A percentile compares a stretch with the other conserved stretches of the same genome.
These are phyloP conservation scores for Lamellibrachia satsuma DNA, from an alignment of 2,888 invertebrate genomes.

Conservation along the genomic window DNA sequence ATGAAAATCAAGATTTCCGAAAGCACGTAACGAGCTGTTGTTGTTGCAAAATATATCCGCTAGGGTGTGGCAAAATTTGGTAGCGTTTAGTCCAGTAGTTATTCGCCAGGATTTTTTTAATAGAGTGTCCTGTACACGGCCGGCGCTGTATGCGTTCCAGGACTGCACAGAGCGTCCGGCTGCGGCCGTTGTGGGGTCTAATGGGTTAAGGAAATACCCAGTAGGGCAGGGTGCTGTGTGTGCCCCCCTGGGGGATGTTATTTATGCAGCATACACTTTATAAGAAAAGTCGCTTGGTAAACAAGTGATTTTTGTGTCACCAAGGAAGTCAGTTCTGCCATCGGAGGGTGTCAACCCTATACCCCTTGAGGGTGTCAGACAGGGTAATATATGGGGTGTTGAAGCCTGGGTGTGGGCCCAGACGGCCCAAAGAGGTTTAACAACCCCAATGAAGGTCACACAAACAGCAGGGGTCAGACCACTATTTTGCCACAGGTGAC, in stretches of 20 bases:
- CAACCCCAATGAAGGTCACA: neutral
- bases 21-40: too few species aligned
- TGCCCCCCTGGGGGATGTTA: neutral
- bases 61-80: too few species aligned
- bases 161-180: neutral
- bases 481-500: neutral
- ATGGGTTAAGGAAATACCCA: neutral
- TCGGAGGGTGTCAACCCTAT: neutral
- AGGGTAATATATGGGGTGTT: neutral
- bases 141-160: neutral
- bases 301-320: neutral
- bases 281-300: neutral
- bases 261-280: neutral
- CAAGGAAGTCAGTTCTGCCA: neutral
- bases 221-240: neutral
- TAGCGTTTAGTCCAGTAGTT: too few species aligned
- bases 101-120: too few species aligned
- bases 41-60: too few species aligned
- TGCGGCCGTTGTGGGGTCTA: neutral
- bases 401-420: neutral
- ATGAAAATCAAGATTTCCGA: too few species aligned
- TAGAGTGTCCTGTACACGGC: too few species aligned
- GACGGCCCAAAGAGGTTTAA: neutral
- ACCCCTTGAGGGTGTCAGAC: neutral
- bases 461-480: neutral